A percentile compares a stretch with the other conserved stretches of the same genome.
Evolutionary conservation across 1,140 invertebrate species (phyloP).

Genomic region (Cardiocondyla obscurior): DNA sequence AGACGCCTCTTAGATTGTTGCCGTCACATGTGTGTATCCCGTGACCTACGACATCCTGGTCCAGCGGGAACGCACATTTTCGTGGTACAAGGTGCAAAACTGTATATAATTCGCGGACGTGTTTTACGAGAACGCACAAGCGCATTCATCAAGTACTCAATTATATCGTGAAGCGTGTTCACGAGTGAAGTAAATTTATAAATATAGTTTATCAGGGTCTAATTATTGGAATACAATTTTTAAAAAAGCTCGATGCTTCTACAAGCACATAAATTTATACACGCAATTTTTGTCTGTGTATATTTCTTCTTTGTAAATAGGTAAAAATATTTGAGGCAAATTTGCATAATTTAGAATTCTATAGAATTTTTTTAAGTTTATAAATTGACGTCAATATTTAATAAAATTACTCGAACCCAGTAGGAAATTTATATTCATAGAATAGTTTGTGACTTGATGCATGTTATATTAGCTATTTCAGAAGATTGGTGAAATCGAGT

Average conservation of each 20-base stretch:
- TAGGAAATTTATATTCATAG: not conserved
- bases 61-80: not conserved
- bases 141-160: not conserved
- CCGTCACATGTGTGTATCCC: slow-evolving; percentile 12
- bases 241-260: too few species aligned
- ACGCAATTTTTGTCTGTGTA: not conserved
- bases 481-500: not conserved
- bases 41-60: slow-evolving; percentile 39
- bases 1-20: slow-evolving; percentile 13
- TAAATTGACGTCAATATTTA: not conserved
- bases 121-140: slow-evolving; percentile 10
- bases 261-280: slow-evolving; percentile 8
- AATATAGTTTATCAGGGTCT: not conserved
- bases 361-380: not conserved
- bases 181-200: not conserved
- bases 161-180: not conserved
- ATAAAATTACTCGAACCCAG: not conserved
- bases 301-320: not conserved
- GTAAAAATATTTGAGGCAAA: not conserved
- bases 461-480: not conserved
- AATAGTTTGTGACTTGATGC: not conserved
- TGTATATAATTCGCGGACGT: slow-evolving; percentile 47
- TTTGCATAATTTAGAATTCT: not conserved
- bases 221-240: not conserved
- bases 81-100: slow-evolving; percentile 42